phyloP scores from a whole-genome alignment of 2,888 invertebrate species.

The Andrena minutula region DNA sequence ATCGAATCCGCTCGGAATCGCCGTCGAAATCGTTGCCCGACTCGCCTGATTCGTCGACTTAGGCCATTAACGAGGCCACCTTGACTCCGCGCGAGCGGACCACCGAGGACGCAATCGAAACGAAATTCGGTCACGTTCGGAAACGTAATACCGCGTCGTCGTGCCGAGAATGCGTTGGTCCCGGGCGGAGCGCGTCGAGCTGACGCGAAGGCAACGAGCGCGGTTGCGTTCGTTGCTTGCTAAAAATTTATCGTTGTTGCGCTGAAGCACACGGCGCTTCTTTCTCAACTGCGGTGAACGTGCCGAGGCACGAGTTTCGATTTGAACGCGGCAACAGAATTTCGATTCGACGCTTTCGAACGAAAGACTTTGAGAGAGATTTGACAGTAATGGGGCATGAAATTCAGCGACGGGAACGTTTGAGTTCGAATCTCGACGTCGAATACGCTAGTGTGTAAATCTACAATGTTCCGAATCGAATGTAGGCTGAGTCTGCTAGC shows the following conservation, averaged over 20 bases:
- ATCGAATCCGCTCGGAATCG: constrained; percentile 1
- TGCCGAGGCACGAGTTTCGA: background rate
- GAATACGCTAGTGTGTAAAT: too few relatives aligned
- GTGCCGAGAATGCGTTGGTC: constrained; percentile 11
- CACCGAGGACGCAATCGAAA: constrained; percentile 12
- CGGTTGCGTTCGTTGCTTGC: background rate
- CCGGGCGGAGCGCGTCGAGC: constrained; percentile 10
- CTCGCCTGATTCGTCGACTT: constrained; percentile 1
- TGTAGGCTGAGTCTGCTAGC: too few relatives aligned
- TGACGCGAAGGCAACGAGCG: background rate
- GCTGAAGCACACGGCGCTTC: background rate
- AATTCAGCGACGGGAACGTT: too few relatives aligned
- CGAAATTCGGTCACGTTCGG: constrained; percentile 27
- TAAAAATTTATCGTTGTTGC: background rate
- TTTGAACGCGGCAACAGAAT: too few relatives aligned
- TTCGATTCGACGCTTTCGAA: too few relatives aligned
- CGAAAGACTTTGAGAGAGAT: too few relatives aligned
- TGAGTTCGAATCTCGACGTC: too few relatives aligned
- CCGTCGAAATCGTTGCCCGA: background rate
- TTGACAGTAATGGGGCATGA: too few relatives aligned
- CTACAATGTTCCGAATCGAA: too few relatives aligned
- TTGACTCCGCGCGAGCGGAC: background rate
- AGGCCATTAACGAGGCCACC: background rate
- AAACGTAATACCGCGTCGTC: constrained; percentile 11
- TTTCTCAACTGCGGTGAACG: background rate